A percentile compares a stretch with the other conserved stretches of the same genome.
Conservation (phyloP, 2,113 vertebrate species). For the Micromys minutus region DNA sequence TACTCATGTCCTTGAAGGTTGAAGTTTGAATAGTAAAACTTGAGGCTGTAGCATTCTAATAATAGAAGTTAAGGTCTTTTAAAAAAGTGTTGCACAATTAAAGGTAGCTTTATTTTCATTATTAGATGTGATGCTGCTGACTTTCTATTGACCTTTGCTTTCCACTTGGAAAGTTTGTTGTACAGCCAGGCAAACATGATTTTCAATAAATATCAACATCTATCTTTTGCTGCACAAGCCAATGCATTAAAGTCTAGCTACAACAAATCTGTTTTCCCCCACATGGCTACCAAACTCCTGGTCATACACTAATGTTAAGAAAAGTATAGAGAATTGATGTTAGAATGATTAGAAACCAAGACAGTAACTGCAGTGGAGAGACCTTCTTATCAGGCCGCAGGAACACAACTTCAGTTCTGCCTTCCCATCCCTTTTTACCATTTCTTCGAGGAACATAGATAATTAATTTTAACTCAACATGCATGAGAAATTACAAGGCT, state of each 20-base stretch:
- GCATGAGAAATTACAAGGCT: slow-evolving; percentile 49
- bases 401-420: neutral
- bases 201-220: neutral
- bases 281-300: neutral
- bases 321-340: neutral
- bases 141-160: neutral
- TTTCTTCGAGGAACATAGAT: slow-evolving; percentile 49
- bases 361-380: neutral
- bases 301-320: neutral
- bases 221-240: neutral
- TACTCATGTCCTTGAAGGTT: slow-evolving; percentile 1
- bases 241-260: slow-evolving; percentile 7
- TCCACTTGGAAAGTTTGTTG: neutral
- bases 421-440: slow-evolving; percentile 5
- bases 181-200: neutral
- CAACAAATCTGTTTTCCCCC: neutral
- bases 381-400: neutral
- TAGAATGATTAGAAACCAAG: neutral
- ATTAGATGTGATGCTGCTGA: neutral
- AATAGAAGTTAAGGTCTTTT: neutral
- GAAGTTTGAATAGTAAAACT: slow-evolving; percentile 17
- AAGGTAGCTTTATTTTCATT: neutral
- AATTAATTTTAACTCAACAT: slow-evolving; percentile 59
- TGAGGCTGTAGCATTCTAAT: slow-evolving; percentile 5
- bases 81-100: neutral